These are phyloP conservation scores for Oryctolagus cuniculus DNA, from an alignment of 2,113 vertebrate genomes.

Conservation along the genomic window DNA sequence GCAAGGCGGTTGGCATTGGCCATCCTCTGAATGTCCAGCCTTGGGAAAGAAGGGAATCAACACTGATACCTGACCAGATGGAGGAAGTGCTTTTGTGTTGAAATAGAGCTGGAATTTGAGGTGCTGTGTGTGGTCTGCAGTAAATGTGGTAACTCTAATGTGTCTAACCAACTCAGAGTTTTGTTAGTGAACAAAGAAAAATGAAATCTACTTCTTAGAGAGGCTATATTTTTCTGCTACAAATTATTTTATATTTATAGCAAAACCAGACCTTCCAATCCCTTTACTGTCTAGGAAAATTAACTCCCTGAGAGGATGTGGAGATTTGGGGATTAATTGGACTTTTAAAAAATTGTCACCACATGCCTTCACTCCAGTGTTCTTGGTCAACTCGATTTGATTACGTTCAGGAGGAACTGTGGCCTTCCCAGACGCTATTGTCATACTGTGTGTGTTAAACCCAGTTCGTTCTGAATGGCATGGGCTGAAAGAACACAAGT, in stretches of 20 bases:
- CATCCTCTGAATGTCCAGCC: neutral
- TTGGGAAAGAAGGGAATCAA: slow-evolving; percentile 44
- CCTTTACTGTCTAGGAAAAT: slow-evolving; percentile 61
- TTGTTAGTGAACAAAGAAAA: slow-evolving; percentile 67
- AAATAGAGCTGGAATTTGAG: slow-evolving; percentile 44
- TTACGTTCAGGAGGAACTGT: neutral
- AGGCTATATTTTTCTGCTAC: slow-evolving; percentile 81
- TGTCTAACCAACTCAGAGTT: slow-evolving; percentile 47
- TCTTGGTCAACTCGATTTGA: neutral
- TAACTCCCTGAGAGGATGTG: slow-evolving; percentile 38
- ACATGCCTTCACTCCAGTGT: slow-evolving; percentile 62
- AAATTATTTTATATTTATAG: slow-evolving; percentile 82
- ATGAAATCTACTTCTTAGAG: slow-evolving; percentile 71
- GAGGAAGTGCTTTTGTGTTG: slow-evolving; percentile 31
- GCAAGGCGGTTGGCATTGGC: neutral
- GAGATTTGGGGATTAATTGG: slow-evolving; percentile 23
- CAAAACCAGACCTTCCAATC: slow-evolving; percentile 62
- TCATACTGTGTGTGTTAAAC: neutral
- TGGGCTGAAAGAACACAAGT: neutral
- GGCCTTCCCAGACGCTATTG: neutral
- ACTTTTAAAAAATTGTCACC: slow-evolving; percentile 38
- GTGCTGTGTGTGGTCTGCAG: slow-evolving; percentile 35
- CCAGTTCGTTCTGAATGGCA: neutral
- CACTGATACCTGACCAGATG: neutral
- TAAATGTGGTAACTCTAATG: neutral